Conservation (phyloP, 2,888 invertebrate genomes). For the Eucera pruinosa region DNA sequence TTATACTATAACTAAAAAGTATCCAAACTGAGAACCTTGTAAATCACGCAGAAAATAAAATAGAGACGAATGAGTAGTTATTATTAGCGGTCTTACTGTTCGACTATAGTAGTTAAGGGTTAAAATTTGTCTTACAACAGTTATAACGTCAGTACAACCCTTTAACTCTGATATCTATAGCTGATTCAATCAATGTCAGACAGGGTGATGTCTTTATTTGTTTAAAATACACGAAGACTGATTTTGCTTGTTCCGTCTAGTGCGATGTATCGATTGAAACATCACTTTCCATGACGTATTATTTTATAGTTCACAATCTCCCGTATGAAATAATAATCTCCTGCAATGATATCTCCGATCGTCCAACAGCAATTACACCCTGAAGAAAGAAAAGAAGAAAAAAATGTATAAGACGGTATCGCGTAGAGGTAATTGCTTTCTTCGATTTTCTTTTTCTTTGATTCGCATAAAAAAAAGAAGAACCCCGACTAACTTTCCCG, state of each 20-base stretch:
- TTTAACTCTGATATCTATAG: no score
- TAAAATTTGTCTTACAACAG: no score
- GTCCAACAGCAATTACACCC: conserved; percentile 1
- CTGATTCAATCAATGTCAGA: no score
- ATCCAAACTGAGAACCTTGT: no score
- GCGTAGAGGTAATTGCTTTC: conserved; percentile 25
- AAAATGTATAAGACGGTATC: neutral
- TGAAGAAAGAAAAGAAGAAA: conserved; percentile 2
- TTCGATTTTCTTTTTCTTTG: conserved; percentile 33
- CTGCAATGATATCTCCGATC: neutral
- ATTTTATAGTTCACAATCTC: neutral
- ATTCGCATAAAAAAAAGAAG: conserved; percentile 27
- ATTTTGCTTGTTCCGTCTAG: neutral
- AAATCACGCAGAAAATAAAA: no score
- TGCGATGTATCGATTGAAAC: neutral
- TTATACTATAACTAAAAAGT: no score
- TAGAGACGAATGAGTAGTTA: no score
- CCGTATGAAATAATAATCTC: conserved; percentile 2
- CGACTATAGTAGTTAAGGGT: no score
- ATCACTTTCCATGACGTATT: neutral
- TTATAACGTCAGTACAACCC: no score
- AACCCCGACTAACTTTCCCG: conserved; percentile 34
- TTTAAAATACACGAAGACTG: no score
- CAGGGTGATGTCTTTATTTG: neutral
- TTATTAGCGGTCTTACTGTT: no score